Evolutionary conservation across 2,888 invertebrate genomes (phyloP), one percentile per base, ranked within the genome.

Genomic region (Diadromus collaris): DNA sequence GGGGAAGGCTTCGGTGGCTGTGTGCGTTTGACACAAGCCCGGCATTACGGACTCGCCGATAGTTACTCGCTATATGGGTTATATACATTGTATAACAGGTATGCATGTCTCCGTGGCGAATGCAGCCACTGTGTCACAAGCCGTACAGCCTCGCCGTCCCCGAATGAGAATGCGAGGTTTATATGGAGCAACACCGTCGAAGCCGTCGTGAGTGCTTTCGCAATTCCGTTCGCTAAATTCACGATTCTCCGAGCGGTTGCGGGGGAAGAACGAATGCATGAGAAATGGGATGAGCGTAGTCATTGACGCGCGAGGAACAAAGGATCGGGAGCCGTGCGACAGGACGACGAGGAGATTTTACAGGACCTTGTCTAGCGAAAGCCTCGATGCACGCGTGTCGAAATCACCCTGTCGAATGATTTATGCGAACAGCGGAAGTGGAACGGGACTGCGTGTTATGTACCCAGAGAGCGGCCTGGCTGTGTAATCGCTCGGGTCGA

Each of bases 161-260:
- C 34, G 48, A 60, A 46, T 16, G 58, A 44, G 24, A 44, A 54
- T 51, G 44, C 41, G 60, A 65, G 60, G 61, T 63, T 32, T 41
- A 44, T 13, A 16, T 44, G 19, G 51, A 51, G 21, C 68, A 46
- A 54, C 61, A 41, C 51, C 38, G 41, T 5, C 24, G 54, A 61
- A 54, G 41, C 44, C 38, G 56, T 68, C 56, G 72, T 67, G 46
- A 72, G 67, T 67, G 34, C 67, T 67, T 65, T 67, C 72, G 71
- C 68, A 72, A 77, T 72, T 41, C 19, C 56, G 67, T 72, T 77
- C 63, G 77, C 72, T 68, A 77, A 27, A 72, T 68, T 38, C 13
- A 63, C 34, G 48, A 72, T 68, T 72, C 46, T 24, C 6, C 3
- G 19, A 44, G 61, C 46, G 58, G 44, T 21, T 69, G 29, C 41